Evolutionary conservation across 1,140 invertebrate genomes (phyloP).

Genomic region (Glossosoma conforme): DNA sequence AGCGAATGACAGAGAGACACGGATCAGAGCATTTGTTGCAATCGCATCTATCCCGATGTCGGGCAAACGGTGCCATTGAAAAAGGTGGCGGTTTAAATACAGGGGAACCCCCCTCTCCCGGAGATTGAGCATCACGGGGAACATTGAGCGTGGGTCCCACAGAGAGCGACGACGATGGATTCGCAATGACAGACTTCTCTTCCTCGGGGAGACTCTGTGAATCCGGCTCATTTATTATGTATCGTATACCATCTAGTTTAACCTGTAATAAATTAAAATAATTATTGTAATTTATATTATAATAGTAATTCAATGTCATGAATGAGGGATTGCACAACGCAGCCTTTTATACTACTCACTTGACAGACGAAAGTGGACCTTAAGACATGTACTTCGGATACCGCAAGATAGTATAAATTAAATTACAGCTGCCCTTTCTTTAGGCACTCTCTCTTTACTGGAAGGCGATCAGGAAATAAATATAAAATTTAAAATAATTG

Average conservation of each 20-base stretch:
- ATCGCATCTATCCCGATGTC: constrained; percentile 13
- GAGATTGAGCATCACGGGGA: too few relatives aligned
- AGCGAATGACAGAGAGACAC: constrained; percentile 8
- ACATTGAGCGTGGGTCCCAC: too few relatives aligned
- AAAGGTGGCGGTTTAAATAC: constrained; percentile 22
- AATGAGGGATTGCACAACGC: too few relatives aligned
- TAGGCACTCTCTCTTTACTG: background rate
- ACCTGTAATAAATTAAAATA: too few relatives aligned
- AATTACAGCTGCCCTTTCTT: background rate
- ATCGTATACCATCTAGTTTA: constrained; percentile 26
- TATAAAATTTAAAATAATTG: background rate
- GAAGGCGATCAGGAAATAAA: background rate
- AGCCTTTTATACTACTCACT: too few relatives aligned
- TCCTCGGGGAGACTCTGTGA: too few relatives aligned
- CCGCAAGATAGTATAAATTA: background rate
- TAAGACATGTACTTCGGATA: background rate
- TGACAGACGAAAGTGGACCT: too few relatives aligned
- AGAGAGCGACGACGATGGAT: too few relatives aligned
- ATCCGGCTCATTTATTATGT: constrained; percentile 25
- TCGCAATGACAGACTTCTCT: too few relatives aligned
- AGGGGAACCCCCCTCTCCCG: constrained; percentile 20
- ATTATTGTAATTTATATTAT: too few relatives aligned
- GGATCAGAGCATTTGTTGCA: constrained; percentile 23
- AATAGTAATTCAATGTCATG: too few relatives aligned
- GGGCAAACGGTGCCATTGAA: constrained; percentile 16